Percentiles rank a stretch among this genome's conserved stretches.
Conservation (phyloP, 1,140 invertebrate genomes). For the Heterodera carotae region DNA sequence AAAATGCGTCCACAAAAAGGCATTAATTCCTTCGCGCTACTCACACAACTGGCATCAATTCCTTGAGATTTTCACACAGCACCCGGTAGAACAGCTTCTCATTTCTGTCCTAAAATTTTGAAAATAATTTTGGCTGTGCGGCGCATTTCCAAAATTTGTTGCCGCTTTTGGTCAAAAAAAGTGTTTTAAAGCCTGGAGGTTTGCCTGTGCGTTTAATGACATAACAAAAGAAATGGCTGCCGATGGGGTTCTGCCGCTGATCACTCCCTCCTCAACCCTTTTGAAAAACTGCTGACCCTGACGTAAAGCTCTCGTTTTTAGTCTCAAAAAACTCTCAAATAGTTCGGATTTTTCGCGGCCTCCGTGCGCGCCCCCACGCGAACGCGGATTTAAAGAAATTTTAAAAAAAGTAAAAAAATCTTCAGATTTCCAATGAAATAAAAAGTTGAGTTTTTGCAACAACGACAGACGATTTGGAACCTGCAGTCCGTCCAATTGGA, state of each 20-base stretch:
- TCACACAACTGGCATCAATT: conserved; percentile 79
- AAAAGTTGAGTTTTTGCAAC: neutral
- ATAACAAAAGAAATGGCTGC: no score
- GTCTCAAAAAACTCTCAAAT: conserved; percentile 2
- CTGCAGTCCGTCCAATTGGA: conserved; percentile 51
- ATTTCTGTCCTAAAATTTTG: conserved; percentile 80
- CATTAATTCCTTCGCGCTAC: neutral
- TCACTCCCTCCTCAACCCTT: no score
- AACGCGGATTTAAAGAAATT: no score
- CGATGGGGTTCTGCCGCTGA: no score
- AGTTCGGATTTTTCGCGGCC: neutral
- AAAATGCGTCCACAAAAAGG: neutral
- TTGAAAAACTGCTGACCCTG: no score
- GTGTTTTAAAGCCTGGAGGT: no score
- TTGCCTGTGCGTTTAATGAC: no score
- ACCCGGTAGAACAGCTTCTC: conserved; percentile 92
- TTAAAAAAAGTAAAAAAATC: no score
- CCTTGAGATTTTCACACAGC: conserved; percentile 84
- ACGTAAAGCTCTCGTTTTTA: no score
- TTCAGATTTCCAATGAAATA: no score
- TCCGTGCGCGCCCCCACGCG: no score
- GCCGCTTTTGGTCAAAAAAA: no score
- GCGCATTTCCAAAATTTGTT: neutral
- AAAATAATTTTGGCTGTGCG: neutral
- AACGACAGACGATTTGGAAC: conserved; percentile 11